Percentiles rank a stretch among this genome's conserved stretches.
Evolutionary conservation across 35 echinoderm and acorn worm genomes (phyloP).

Genomic region (Diadema setosum): DNA sequence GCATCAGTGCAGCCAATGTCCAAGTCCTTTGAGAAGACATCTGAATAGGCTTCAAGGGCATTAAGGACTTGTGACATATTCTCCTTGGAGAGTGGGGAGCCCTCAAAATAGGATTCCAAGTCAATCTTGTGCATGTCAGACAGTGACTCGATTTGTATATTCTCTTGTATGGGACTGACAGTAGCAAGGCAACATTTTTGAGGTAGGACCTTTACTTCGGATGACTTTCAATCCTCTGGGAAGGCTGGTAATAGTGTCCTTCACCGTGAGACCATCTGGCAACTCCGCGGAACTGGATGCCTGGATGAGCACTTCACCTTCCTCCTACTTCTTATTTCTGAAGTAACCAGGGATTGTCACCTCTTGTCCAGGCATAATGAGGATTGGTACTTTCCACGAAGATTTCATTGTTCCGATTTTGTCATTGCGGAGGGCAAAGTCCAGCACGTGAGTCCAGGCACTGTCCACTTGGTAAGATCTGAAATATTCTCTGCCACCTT

Average conservation of each 20-base stretch:
- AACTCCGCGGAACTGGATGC: not conserved
- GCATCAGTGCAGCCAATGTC: slow-evolving; percentile 65
- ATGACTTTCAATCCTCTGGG: not conserved
- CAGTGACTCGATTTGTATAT: not conserved
- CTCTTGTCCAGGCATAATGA: too few species aligned
- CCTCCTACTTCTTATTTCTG: not conserved
- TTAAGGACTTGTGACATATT: not conserved
- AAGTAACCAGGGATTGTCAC: not conserved
- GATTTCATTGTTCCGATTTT: not conserved
- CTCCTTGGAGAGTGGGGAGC: not conserved
- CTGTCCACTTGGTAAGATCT: not conserved
- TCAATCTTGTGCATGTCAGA: not conserved
- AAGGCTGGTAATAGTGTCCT: not conserved
- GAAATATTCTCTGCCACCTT: not conserved
- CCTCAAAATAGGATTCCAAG: not conserved
- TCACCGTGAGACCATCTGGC: not conserved
- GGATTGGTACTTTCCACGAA: not conserved
- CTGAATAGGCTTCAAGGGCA: not conserved
- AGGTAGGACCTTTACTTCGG: not conserved
- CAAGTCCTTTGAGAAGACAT: slow-evolving; percentile 44
- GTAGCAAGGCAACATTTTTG: not conserved
- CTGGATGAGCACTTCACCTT: not conserved
- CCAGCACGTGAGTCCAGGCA: not conserved
- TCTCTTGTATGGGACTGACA: not conserved
- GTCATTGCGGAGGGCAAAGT: not conserved